Conservation (phyloP, 2,888 invertebrate species). For the Leucozona laternaria region DNA sequence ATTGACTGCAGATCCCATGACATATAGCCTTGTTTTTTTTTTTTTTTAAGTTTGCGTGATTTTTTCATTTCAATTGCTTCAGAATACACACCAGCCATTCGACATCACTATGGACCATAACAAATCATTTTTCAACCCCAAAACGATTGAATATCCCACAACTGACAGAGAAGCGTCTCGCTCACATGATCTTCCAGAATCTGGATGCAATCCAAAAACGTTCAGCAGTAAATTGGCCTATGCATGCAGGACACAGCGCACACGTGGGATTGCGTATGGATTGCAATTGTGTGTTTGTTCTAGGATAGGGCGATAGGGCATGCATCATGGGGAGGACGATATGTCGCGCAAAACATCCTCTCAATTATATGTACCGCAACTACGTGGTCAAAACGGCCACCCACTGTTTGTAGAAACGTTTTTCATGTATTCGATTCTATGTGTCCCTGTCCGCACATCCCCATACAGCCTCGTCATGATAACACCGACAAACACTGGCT, state of each 20-base stretch:
- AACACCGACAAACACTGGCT: neutral
- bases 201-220: slow-evolving; percentile 47
- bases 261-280: slow-evolving; percentile 30
- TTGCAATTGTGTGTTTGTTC: slow-evolving; percentile 19
- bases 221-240: slow-evolving; percentile 53
- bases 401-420: slow-evolving; percentile 71
- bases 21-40: neutral
- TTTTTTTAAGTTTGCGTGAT: neutral
- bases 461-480: neutral
- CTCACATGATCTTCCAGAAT: slow-evolving; percentile 37
- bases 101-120: neutral
- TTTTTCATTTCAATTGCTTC: neutral
- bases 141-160: slow-evolving; percentile 19
- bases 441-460: slow-evolving; percentile 48
- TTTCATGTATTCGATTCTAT: slow-evolving; percentile 37
- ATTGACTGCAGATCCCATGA: neutral
- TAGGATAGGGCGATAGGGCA: slow-evolving; percentile 9
- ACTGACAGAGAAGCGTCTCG: slow-evolving; percentile 9
- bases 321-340: slow-evolving; percentile 1
- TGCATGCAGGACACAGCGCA: slow-evolving; percentile 28
- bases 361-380: slow-evolving; percentile 75
- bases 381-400: slow-evolving; percentile 63
- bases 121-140: slow-evolving; percentile 7
- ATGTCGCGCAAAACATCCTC: slow-evolving; percentile 68
- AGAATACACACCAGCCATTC: neutral